Conservation (phyloP, 2,888 invertebrate genomes). For the Didymodactylos carnosus region DNA sequence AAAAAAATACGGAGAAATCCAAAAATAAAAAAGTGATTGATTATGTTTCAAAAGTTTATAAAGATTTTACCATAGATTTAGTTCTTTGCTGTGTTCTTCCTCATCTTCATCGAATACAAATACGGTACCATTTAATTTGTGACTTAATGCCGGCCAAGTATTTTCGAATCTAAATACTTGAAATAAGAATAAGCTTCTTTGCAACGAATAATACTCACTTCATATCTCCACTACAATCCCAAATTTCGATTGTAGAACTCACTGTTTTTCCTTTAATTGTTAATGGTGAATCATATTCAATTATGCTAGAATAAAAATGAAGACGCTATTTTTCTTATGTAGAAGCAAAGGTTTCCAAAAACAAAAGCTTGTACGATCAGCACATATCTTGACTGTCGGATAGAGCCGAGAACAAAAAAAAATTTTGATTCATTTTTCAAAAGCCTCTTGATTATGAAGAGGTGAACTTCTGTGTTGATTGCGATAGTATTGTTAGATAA, state of each 20-base stretch:
- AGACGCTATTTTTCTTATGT: background rate
- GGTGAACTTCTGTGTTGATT: too few species aligned
- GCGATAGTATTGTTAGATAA: too few species aligned
- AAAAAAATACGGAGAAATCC: too few species aligned
- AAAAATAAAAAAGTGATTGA: too few species aligned
- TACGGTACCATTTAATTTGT: conserved; percentile 49
- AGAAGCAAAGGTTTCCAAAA: too few species aligned
- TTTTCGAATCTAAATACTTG: conserved; percentile 44
- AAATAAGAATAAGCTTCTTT: background rate
- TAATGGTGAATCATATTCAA: conserved; percentile 49
- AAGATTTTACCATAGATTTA: conserved; percentile 44
- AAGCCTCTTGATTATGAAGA: too few species aligned
- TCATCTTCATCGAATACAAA: conserved; percentile 46
- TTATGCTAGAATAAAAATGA: conserved; percentile 39
- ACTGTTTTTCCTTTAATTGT: conserved; percentile 41
- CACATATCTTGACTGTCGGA: too few species aligned
- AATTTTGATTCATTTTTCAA: too few species aligned
- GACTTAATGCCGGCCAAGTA: conserved; percentile 55
- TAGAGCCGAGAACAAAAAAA: too few species aligned
- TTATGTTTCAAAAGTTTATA: background rate
- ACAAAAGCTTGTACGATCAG: too few species aligned
- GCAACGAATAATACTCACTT: conserved; percentile 38
- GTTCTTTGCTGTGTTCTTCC: conserved; percentile 40
- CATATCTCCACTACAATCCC: conserved; percentile 58
- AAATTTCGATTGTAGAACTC: conserved; percentile 52